Conservation (phyloP, 92 coral and sea anemone genomes). For the Epizoanthus scotinus region DNA sequence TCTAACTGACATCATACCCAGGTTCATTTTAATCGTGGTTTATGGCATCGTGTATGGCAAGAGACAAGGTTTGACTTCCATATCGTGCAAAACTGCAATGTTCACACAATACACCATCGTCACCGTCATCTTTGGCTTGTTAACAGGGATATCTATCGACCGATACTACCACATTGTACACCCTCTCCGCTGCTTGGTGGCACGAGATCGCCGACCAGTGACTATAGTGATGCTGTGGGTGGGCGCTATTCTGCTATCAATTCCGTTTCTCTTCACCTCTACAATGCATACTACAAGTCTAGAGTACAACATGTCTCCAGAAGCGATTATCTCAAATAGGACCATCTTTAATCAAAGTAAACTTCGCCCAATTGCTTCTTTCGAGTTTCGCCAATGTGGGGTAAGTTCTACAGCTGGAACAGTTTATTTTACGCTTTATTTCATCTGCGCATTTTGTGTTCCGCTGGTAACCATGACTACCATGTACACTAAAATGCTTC, state of each 20-base stretch:
- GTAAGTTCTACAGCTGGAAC: background rate
- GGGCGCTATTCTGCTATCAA: background rate
- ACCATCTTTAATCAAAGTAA: background rate
- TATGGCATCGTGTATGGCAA: conserved; percentile 7
- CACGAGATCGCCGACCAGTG: conserved; percentile 1
- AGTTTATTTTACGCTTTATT: conserved; percentile 10
- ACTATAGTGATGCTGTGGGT: conserved; percentile 6
- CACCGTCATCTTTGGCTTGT: conserved; percentile 19
- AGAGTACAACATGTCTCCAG: background rate
- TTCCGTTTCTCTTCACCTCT: background rate
- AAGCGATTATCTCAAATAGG: background rate
- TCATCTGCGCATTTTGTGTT: background rate
- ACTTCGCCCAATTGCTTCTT: background rate
- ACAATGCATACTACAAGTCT: background rate
- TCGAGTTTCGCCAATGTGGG: conserved; percentile 20
- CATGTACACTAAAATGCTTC: conserved; percentile 31
- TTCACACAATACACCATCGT: conserved; percentile 12
- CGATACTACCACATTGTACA: conserved; percentile 31
- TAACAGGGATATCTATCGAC: conserved; percentile 22
- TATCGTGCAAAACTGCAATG: conserved; percentile 8
- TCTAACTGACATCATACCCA: conserved; percentile 5
- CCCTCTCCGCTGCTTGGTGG: conserved; percentile 18
- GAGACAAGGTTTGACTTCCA: background rate
- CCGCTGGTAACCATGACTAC: conserved; percentile 10
- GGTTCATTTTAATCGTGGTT: background rate